Evolutionary conservation across 2,797 vertebrate genomes (phyloP).

Genomic region (Myotis planiceps): DNA sequence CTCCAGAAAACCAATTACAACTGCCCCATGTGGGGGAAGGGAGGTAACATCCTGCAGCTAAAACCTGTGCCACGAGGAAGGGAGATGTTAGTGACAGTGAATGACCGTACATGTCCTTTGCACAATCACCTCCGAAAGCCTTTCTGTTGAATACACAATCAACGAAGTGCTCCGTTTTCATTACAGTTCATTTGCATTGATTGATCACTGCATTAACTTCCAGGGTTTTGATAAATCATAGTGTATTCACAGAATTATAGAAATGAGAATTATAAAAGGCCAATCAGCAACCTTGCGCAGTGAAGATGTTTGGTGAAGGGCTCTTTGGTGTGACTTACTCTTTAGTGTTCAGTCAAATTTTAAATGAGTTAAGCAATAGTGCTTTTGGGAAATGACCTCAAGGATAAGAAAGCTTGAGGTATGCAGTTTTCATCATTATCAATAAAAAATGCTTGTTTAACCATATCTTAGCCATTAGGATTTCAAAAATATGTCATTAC

Average conservation of each 20-base stretch:
- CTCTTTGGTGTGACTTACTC: constrained; percentile 47
- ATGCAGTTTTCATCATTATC: constrained; percentile 14
- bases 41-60: constrained; percentile 32
- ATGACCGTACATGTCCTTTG: constrained; percentile 52
- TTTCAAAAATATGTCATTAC: background rate
- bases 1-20: constrained; percentile 67
- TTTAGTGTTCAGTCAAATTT: constrained; percentile 55
- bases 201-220: constrained; percentile 50
- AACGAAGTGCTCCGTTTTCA: constrained; percentile 63
- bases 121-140: background rate
- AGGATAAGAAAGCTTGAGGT: constrained; percentile 6
- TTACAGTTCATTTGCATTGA: constrained; percentile 62
- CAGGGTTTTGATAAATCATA: constrained; percentile 50
- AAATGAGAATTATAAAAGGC: constrained; percentile 54
- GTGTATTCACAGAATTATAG: constrained; percentile 57
- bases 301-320: background rate
- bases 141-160: constrained; percentile 6
- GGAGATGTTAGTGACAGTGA: constrained; percentile 40
- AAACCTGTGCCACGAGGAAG: constrained; percentile 6
- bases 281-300: background rate
- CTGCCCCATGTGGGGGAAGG: background rate
- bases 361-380: constrained; percentile 32
- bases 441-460: background rate
- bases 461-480: background rate
- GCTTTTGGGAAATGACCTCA: constrained; percentile 62